Evolutionary conservation across 1,140 invertebrate species (phyloP).

Genomic region (Panagrolaimus sp.): DNA sequence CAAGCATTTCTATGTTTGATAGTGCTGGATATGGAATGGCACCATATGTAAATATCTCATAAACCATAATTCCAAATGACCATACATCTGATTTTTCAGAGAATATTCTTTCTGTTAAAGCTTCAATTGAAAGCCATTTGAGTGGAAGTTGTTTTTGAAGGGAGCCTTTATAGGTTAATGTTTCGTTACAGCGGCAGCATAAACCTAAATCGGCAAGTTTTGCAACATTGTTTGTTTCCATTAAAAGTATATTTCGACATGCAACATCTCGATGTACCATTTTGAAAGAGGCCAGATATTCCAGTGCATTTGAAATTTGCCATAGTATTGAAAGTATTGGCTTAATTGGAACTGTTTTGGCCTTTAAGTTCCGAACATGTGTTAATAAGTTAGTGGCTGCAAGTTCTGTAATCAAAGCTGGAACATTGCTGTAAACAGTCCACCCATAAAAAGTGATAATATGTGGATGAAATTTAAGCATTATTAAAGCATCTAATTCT

Average conservation of each 20-base stretch:
- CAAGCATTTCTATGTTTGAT: too few relatives aligned
- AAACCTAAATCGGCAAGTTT: conserved; percentile 8
- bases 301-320: conserved; percentile 3
- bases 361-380: neutral
- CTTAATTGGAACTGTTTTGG: neutral
- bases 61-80: too few relatives aligned
- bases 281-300: neutral
- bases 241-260: conserved; percentile 7
- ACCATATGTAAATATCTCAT: too few relatives aligned
- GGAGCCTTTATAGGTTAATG: neutral
- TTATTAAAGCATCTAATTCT: too few relatives aligned
- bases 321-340: neutral
- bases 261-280: neutral
- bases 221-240: neutral
- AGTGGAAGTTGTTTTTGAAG: neutral
- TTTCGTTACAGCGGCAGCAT: neutral
- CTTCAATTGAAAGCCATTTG: conserved; percentile 3
- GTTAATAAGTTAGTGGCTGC: neutral
- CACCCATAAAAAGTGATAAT: neutral
- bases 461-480: neutral
- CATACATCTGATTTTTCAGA: too few relatives aligned
- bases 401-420: neutral
- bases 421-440: neutral
- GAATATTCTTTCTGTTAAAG: neutral
- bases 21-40: too few relatives aligned